phyloP scores from a whole-genome alignment of 53 echinoderm and acorn worm genomes.

The Temnopleurus reevesii region DNA sequence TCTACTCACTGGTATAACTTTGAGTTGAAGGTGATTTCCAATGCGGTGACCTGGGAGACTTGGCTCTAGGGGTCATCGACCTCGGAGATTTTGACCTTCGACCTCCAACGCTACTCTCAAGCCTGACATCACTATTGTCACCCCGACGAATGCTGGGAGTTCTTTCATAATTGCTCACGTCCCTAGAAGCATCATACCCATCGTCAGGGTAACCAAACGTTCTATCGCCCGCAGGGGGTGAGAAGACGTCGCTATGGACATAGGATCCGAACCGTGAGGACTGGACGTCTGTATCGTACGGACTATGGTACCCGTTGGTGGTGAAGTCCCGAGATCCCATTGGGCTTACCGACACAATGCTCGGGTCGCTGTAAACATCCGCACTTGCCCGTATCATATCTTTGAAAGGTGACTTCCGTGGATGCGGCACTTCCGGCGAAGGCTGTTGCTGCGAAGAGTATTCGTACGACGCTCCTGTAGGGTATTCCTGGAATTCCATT shows the following conservation, averaged over 20 bases:
- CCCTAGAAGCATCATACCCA: constrained; percentile 17
- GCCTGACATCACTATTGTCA: constrained; percentile 32
- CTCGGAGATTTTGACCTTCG: constrained; percentile 34
- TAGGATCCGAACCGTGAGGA: constrained; percentile 38
- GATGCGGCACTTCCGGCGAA: constrained; percentile 55
- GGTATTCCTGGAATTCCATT: constrained; percentile 59
- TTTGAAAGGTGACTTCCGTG: constrained; percentile 27
- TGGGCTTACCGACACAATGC: constrained; percentile 45
- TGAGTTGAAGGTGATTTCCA: constrained; percentile 46
- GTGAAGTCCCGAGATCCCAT: constrained; percentile 42
- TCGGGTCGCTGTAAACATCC: constrained; percentile 52
- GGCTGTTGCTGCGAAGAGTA: constrained; percentile 49
- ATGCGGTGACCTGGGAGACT: constrained; percentile 34
- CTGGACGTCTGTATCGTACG: constrained; percentile 21
- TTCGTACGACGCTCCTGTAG: constrained; percentile 40
- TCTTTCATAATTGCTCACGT: constrained; percentile 47
- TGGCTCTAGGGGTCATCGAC: constrained; percentile 37
- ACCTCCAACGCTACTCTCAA: not conserved
- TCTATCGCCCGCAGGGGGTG: constrained; percentile 28
- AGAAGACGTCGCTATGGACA: constrained; percentile 40
- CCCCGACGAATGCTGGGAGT: constrained; percentile 9
- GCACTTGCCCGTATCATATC: constrained; percentile 43
- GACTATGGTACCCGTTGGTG: not conserved
- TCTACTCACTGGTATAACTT: constrained; percentile 15
- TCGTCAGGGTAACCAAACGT: constrained; percentile 34